Evolutionary conservation across 2,888 invertebrate species (phyloP).

Genomic region (Steinernema hermaphroditum): DNA sequence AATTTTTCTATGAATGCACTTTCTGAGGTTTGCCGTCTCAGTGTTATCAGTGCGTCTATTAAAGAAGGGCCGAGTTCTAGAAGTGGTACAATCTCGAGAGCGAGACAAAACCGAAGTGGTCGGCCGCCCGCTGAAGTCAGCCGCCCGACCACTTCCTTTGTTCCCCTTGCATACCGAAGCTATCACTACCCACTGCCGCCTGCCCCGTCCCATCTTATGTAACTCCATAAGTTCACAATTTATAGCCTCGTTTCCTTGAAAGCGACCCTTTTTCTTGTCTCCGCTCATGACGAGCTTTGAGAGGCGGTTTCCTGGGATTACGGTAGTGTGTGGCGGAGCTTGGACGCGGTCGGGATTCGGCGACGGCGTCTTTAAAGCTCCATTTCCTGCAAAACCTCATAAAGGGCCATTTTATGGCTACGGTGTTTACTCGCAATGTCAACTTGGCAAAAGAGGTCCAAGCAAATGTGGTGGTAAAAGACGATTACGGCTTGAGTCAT

Average conservation of each 20-base stretch:
- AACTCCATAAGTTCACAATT: background rate
- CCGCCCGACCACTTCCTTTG: slow-evolving; percentile 11
- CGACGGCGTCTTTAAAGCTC: slow-evolving; percentile 11
- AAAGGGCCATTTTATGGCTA: slow-evolving; percentile 23
- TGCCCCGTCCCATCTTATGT: background rate
- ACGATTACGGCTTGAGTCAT: slow-evolving; percentile 20
- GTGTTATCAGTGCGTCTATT: slow-evolving; percentile 30
- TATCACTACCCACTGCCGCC: background rate
- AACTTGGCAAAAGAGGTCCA: slow-evolving; percentile 9
- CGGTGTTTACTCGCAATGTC: slow-evolving; percentile 27
- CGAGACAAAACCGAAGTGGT: slow-evolving; percentile 27
- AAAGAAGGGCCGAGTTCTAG: slow-evolving; percentile 31
- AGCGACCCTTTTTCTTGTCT: background rate
- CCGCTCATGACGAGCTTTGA: background rate
- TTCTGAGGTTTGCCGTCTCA: slow-evolving; percentile 27
- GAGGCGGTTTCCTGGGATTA: background rate
- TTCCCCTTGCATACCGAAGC: background rate
- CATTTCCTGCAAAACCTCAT: slow-evolving; percentile 28
- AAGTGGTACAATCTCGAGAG: slow-evolving; percentile 31
- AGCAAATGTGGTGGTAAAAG: slow-evolving; percentile 15
- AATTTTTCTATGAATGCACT: slow-evolving; percentile 31
- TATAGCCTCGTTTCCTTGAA: slow-evolving; percentile 29
- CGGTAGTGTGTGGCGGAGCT: background rate
- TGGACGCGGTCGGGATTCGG: background rate
- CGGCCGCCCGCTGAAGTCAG: slow-evolving; percentile 7